Base-by-base conservation (phyloP, 1,140 invertebrate genomes). In the Drosophila ambigua region DNA sequence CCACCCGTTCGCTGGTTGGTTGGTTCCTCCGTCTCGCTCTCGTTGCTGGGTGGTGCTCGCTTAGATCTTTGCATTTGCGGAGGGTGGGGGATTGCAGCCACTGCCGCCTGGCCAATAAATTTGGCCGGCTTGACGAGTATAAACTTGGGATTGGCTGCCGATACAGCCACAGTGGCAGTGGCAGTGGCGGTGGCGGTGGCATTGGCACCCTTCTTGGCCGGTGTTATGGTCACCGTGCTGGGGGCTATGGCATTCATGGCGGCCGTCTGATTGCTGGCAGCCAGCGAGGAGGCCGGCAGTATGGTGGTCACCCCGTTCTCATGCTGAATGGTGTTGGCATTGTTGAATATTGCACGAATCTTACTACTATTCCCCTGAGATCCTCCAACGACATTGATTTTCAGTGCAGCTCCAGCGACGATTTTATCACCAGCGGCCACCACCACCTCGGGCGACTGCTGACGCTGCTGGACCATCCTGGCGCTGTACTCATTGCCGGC, bases 261-360 rank as follows among this genome's bases (percentile, higher is more conserved):
- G 2, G 90, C 82, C 16, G 79, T 85, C 48, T 91, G 85, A 59
- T 79, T 79, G 24, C 67, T 81, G 23, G 90, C 90, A 16, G 90
- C 90, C 61, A 90, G 28, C 24, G 90, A 91, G 15, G 85, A 91
- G 9, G 90, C 90, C 11, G 90, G 90, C 66, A 91, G 54, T 26
- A 91, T 91, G 24, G 90, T 91, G 11, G 90, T 91, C 28, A 91
- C 83, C 3, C 90, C 90, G 48, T 91, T 91, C 69, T 91, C 90
- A 58, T 91, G 90, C 52, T 91, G 90, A 16, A 91, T 91, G 50
- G 79, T 77, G 54, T 74, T 91, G 41, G 74, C 78, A 57, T 71
- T 90, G 49, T 90, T 80, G 13, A 88, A 91, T 81, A 91, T 85
- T 90, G 90, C 79, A 82, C 90, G 90, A 75, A 88, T 68, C 75